Conservation (phyloP, 2,113 vertebrate genomes). For the Damaliscus lunatus region DNA sequence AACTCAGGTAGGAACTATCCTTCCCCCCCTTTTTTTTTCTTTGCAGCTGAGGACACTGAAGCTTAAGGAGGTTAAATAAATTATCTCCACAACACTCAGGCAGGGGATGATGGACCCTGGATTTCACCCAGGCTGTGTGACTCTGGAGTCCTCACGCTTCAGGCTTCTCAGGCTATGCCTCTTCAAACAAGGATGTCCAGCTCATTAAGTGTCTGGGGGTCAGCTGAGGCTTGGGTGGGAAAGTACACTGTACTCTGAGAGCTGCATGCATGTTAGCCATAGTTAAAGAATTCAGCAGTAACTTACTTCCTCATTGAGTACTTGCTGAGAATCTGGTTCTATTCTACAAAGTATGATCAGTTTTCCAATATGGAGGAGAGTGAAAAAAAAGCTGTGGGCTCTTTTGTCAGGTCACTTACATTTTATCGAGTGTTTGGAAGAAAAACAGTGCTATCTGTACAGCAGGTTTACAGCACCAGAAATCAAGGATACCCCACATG, state of each 20-base stretch:
- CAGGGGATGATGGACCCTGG: not conserved
- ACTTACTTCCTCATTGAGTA: not conserved
- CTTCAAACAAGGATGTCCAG: not conserved
- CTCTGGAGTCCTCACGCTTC: not conserved
- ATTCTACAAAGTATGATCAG: not conserved
- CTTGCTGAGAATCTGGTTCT: not conserved
- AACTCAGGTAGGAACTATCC: not conserved
- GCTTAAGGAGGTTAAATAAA: not conserved
- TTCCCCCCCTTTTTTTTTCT: not conserved
- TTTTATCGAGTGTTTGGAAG: not conserved
- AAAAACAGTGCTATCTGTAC: not conserved
- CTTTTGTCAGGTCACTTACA: not conserved
- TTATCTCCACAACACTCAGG: not conserved
- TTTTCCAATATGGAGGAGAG: not conserved
- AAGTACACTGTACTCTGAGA: not conserved
- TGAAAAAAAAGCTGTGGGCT: not conserved
- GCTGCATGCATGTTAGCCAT: rapidly evolving
- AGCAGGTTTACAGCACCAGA: not conserved
- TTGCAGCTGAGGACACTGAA: not conserved
- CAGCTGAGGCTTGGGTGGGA: not conserved
- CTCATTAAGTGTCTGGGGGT: rapidly evolving
- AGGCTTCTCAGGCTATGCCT: not conserved
- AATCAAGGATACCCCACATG: not conserved
- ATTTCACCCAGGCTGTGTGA: not conserved
- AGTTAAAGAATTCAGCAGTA: not conserved